Conservation (phyloP, 53 echinoderm and acorn worm genomes). For the Apostichopus leukothele region DNA sequence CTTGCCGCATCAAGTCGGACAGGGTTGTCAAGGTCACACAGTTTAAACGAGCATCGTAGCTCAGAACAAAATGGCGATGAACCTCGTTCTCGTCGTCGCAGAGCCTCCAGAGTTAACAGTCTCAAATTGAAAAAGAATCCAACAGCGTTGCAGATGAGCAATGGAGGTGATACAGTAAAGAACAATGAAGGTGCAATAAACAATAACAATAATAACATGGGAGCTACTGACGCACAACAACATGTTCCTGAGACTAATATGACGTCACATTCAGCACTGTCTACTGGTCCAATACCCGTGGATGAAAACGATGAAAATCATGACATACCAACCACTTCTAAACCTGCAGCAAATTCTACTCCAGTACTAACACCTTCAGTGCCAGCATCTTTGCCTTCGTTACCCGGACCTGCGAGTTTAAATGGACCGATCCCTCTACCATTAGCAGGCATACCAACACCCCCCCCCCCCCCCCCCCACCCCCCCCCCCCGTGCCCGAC, state of each 20-base stretch:
- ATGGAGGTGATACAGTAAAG: background rate
- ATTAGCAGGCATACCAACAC: slow-evolving; percentile 31
- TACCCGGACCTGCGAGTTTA: background rate
- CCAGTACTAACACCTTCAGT: slow-evolving; percentile 17
- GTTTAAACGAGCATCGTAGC: background rate
- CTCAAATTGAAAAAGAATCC: slow-evolving; percentile 20
- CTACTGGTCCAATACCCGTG: background rate
- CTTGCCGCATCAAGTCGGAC: background rate
- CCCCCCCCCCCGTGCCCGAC: slow-evolving; percentile 52
- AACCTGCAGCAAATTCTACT: background rate
- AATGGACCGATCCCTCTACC: slow-evolving; percentile 27
- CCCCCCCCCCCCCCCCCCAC: slow-evolving; percentile 40
- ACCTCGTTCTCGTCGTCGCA: background rate
- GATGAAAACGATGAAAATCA: background rate
- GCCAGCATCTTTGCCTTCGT: background rate
- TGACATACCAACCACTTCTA: background rate
- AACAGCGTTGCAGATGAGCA: background rate
- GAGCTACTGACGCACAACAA: slow-evolving; percentile 28
- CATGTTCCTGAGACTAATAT: slow-evolving; percentile 6
- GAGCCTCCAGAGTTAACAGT: slow-evolving; percentile 2
- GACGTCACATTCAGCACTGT: slow-evolving; percentile 12
- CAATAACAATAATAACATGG: slow-evolving; percentile 40
- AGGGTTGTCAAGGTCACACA: background rate
- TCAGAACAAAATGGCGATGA: slow-evolving; percentile 17
- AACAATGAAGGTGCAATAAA: slow-evolving; percentile 26